Conservation (phyloP, 2,797 vertebrate genomes). For the Euphonia xanthogaster region DNA sequence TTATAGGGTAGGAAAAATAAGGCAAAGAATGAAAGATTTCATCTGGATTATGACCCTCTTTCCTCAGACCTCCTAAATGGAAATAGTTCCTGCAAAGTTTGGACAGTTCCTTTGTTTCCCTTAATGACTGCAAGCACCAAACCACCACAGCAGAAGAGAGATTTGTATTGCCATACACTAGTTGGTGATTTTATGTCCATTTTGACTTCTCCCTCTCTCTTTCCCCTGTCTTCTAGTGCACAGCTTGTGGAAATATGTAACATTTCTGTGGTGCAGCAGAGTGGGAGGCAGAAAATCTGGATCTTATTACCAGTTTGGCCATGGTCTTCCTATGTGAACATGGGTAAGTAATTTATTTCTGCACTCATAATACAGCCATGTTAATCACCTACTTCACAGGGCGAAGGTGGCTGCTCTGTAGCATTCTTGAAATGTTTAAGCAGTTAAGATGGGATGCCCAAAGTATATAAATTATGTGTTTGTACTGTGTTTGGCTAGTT, state of each 20-base stretch:
- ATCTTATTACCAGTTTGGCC: conserved; percentile 13
- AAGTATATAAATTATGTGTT: neutral
- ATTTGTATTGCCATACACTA: neutral
- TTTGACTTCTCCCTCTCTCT: neutral
- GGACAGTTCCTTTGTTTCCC: conserved; percentile 52
- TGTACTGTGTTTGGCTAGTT: neutral
- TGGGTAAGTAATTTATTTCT: neutral
- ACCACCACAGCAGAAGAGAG: neutral
- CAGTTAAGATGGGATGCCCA: neutral
- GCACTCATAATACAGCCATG: neutral
- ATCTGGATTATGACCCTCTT: neutral
- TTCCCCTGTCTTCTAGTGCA: neutral
- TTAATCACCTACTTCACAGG: neutral
- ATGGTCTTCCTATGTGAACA: neutral
- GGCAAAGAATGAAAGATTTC: neutral
- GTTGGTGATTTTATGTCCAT: neutral
- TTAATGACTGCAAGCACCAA: neutral
- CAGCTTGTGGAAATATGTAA: conserved; percentile 7
- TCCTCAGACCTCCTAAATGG: neutral
- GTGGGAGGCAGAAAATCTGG: conserved; percentile 43
- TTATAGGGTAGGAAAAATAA: neutral
- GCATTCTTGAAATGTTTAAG: neutral
- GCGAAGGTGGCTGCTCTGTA: neutral
- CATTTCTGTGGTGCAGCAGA: neutral
- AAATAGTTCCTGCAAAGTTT: conserved; percentile 20